A percentile compares a stretch with the other conserved stretches of the same genome.
These are phyloP conservation scores for Echinarachnius parma DNA, from an alignment of 53 echinoderm and acorn worm genomes.

Conservation along the genomic window DNA sequence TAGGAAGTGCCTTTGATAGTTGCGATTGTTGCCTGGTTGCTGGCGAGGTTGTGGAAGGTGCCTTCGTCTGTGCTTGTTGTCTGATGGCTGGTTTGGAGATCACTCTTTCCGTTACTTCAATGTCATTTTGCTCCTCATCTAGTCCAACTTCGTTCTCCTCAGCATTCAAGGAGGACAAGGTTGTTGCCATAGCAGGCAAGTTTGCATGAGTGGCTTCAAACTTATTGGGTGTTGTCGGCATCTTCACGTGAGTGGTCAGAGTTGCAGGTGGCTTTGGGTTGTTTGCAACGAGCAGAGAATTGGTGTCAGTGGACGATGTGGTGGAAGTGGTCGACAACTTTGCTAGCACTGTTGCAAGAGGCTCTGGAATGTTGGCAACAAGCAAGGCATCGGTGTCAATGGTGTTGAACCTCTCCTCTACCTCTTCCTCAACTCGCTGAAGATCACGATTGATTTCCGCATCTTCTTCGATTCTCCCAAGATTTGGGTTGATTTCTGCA, in stretches of 20 bases:
- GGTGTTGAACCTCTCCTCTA: conserved; percentile 26
- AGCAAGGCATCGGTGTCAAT: not conserved
- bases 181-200: no score
- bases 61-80: not conserved
- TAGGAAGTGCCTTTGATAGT: not conserved
- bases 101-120: no score
- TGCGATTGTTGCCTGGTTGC: not conserved
- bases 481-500: not conserved
- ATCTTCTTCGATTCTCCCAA: not conserved
- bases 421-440: not conserved
- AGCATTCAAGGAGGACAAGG: no score
- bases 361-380: not conserved
- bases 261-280: no score
- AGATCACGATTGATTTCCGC: not conserved
- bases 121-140: no score
- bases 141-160: no score
- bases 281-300: no score
- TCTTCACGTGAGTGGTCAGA: no score
- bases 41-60: not conserved
- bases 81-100: not conserved
- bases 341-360: not conserved
- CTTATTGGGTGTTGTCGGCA: no score
- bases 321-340: no score
- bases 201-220: no score
- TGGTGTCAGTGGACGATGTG: no score